Percentiles rank a stretch among this genome's conserved stretches.
Conservation (phyloP, 2,888 invertebrate species). For the Leptopilina syphax region DNA sequence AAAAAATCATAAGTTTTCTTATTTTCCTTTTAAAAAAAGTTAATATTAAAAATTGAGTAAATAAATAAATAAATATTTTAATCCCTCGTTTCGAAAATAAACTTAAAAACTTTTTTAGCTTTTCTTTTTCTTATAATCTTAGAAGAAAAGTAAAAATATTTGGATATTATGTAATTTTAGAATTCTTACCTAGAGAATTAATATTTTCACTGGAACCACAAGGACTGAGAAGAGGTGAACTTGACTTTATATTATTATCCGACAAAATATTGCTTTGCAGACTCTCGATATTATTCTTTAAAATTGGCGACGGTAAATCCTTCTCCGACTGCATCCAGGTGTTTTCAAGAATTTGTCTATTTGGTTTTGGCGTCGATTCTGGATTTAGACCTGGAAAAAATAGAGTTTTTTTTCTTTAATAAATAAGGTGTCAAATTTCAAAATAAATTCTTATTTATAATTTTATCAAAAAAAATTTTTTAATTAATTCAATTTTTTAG, state of each 20-base stretch:
- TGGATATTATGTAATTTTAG: too few relatives aligned
- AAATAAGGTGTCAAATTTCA: too few relatives aligned
- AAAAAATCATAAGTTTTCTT: not conserved
- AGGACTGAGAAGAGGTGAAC: slow-evolving; percentile 69
- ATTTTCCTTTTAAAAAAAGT: not conserved
- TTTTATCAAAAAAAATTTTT: too few relatives aligned
- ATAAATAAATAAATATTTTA: not conserved
- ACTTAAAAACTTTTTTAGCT: too few relatives aligned
- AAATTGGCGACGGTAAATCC: slow-evolving; percentile 71
- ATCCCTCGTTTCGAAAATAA: too few relatives aligned
- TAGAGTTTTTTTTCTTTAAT: too few relatives aligned
- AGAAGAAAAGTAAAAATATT: too few relatives aligned
- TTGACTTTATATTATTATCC: slow-evolving; percentile 61
- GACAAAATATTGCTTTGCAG: slow-evolving; percentile 53
- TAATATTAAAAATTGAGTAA: too few relatives aligned
- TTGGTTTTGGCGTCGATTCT: slow-evolving; percentile 63
- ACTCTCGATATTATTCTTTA: slow-evolving; percentile 59
- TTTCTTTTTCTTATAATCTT: too few relatives aligned
- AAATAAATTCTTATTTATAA: too few relatives aligned
- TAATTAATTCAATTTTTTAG: too few relatives aligned
- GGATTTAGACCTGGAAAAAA: slow-evolving; percentile 58
- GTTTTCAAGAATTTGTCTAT: slow-evolving; percentile 63
- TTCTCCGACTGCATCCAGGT: slow-evolving; percentile 63
- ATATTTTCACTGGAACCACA: slow-evolving; percentile 61
- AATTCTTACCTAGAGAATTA: slow-evolving; percentile 56